Percentiles rank a stretch among this genome's conserved stretches.
Conservation (phyloP, 2,113 vertebrate genomes). For the Probosciger aterrimus region DNA sequence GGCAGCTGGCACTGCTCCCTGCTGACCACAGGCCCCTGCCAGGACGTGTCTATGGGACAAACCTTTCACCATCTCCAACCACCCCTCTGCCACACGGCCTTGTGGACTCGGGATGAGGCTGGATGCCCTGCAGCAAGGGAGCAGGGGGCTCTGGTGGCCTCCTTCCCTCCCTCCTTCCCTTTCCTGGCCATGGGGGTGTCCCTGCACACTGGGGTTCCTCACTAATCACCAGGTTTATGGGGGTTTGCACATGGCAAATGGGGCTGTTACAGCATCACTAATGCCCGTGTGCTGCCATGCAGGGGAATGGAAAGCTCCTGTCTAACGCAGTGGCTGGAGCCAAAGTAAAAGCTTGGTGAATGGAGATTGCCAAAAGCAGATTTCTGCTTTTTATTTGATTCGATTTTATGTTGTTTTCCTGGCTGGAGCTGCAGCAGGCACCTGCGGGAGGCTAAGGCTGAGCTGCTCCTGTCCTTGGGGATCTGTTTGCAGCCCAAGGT, state of each 20-base stretch:
- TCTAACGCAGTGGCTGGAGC: not conserved
- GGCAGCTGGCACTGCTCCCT: not conserved
- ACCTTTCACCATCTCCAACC: not conserved
- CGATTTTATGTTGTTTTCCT: not conserved
- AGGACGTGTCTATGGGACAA: not conserved
- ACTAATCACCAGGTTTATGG: not conserved
- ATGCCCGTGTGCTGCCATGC: not conserved
- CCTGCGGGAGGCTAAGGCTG: not conserved
- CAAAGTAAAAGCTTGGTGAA: not conserved
- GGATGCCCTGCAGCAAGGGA: not conserved
- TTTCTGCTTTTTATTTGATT: not conserved
- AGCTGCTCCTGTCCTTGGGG: not conserved
- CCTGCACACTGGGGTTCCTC: not conserved
- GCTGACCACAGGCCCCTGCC: not conserved
- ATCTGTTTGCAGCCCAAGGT: not conserved
- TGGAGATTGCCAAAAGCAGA: not conserved
- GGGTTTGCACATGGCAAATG: not conserved
- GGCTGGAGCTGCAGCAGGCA: not conserved
- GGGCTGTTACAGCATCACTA: conserved; percentile 1
- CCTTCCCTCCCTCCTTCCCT: not conserved
- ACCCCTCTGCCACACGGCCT: not conserved
- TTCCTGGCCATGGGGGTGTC: accelerated
- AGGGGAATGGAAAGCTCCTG: not conserved
- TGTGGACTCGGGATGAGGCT: not conserved
- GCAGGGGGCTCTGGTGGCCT: not conserved